Base-by-base conservation (phyloP, 2,888 invertebrate species). In the Xylota segnis region DNA sequence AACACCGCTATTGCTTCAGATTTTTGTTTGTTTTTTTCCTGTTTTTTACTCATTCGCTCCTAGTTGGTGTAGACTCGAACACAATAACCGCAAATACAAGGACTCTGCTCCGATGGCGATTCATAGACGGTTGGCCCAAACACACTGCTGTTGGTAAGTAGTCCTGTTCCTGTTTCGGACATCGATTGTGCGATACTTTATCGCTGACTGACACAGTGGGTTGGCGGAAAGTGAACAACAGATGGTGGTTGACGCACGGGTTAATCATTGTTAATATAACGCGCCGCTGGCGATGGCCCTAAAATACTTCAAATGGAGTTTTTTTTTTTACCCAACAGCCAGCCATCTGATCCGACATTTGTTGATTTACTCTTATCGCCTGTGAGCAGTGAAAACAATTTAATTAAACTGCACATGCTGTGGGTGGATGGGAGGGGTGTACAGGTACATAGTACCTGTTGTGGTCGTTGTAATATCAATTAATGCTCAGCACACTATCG, bases 211-310 rank as follows among this genome's bases (percentile, higher is more conserved):
- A 27, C 29, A 52, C 14, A 50, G 45, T 37, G 18, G 18, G n/a
- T 12, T n/a, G 65, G 34, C 23, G 23, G 32, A 43, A 65, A 65
- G 23, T 59, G 68, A 68, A 76, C 50, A 76, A 58, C 76, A 77
- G 59, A 59, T 52, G 76, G 59, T n/a, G 59, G n/a, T 77, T 52
- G 37, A 47, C 47, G 7, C 16, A 58, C 56, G 40, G 37, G 47
- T 76, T 65, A 66, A 40, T 66, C 40, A 29, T 14, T 16, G 18
- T 77, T 68, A 50, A 77, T 77, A 45, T 40, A 16, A 23, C 32
- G 27, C 37, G 27, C 27, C 14, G 29, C 7, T 40, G 16, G 16
- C 16, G 16, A 0, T 45, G 14, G 29, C 6, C 52, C 52, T 54
- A n/a, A 7, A 54, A 29, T 54, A 52, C 32, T 54, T 29, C n/a